Conservation (phyloP, 2,113 vertebrate species). For the Salminus brasiliensis region DNA sequence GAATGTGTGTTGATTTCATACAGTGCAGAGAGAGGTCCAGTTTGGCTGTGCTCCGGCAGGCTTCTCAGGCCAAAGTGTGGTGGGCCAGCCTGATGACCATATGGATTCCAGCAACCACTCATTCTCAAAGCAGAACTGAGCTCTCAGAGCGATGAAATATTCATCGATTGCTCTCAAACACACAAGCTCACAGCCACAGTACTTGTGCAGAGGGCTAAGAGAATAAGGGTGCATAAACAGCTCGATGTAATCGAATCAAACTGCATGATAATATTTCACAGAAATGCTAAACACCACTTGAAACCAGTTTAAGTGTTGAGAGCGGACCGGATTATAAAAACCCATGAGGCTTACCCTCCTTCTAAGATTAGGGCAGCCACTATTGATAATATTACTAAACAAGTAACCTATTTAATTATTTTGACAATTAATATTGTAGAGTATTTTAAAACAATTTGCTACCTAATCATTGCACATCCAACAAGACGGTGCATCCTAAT, state of each 20-base stretch:
- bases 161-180: conserved; percentile 38
- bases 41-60: conserved; percentile 4
- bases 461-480: too few species aligned
- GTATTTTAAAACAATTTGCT: too few species aligned
- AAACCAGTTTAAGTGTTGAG: conserved; percentile 6
- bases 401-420: too few species aligned
- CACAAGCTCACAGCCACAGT: not conserved
- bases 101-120: conserved; percentile 30
- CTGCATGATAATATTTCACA: not conserved
- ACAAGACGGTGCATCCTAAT: too few species aligned
- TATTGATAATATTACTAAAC: not conserved
- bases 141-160: conserved; percentile 48
- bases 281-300: not conserved
- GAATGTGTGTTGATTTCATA: not conserved
- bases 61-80: not conserved
- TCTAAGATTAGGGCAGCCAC: not conserved
- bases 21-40: not conserved
- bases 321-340: not conserved
- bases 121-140: conserved; percentile 10
- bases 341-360: not conserved
- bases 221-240: not conserved
- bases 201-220: not conserved
- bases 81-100: conserved; percentile 9
- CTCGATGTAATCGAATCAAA: conserved; percentile 1
- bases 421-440: too few species aligned